Evolutionary conservation across 2,113 vertebrate species (phyloP), one percentile per base, ranked within the genome.

Genomic region (Amazona vittata): DNA sequence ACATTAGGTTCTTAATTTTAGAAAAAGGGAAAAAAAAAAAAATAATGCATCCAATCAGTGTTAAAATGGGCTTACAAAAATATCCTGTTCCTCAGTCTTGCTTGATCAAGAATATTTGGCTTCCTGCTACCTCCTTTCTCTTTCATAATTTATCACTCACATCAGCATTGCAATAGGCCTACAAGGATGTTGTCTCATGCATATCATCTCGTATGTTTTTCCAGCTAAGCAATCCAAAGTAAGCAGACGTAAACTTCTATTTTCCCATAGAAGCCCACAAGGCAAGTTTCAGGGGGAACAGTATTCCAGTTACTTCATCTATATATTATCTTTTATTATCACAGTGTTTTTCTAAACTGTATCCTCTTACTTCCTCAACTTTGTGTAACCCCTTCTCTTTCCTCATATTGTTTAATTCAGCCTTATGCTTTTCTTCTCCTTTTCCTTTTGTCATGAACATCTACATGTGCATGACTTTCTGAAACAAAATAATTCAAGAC

Each of bases 291-390:
- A 89, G 47, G 62, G 86, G 70, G 55, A 95, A 91, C 62, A 93
- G 39, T 81, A 81, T 90, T 76, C 41, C 80, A 94, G 77, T 96
- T 96, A 95, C 76, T 94, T 90, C 94, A 96, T 85, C 73, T 96
- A 92, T 91, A 90, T 78, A 89, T 89, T 96, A 90, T 93, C 91
- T 95, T 91, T 69, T 79, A 69, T 91, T 96, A 94, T 95, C 93
- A 93, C 87, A 60, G 26, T 95, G 86, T 94, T 96, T 96, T 95
- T 80, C 84, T 86, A 90, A 97, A 63, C 33, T 9, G 3, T 79
- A 84, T 89, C 50, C 82, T 67, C 65, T 92, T 65, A 83, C 85
- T 95, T 78, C 55, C 90, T 95, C 71, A 97, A 94, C 94, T 96
- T 92, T 83, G 59, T 49, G 46, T 88, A 90, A 96, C 89, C 86